phyloP scores from a whole-genome alignment of 2,888 invertebrate genomes.

The Harpalus rufipes region DNA sequence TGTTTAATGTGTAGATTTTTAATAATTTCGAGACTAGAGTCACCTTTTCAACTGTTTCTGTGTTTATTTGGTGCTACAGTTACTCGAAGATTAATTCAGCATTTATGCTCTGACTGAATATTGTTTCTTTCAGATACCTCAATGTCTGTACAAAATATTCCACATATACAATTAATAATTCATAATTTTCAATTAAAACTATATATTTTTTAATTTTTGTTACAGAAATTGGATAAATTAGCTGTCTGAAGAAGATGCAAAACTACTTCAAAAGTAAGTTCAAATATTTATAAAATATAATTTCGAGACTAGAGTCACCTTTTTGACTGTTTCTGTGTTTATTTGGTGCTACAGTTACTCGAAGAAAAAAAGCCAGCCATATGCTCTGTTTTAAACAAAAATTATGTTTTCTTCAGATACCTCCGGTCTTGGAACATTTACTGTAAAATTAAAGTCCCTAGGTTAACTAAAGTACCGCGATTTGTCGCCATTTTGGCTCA shows the following conservation, averaged over 20 bases:
- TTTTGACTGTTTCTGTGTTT: slow-evolving; percentile 22
- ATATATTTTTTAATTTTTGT: background rate
- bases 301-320: slow-evolving; percentile 23
- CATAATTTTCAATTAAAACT: background rate
- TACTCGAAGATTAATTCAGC: slow-evolving; percentile 18
- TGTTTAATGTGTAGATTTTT: background rate
- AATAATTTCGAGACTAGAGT: too few relatives aligned
- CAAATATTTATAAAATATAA: background rate
- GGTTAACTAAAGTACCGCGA: too few relatives aligned
- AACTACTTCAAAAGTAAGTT: background rate
- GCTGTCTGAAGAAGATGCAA: background rate
- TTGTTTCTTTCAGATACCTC: slow-evolving; percentile 18
- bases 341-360: slow-evolving; percentile 45
- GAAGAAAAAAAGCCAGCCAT: background rate
- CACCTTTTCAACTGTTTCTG: background rate
- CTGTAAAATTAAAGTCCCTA: too few relatives aligned
- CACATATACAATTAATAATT: background rate
- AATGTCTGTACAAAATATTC: background rate
- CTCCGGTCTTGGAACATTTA: slow-evolving; percentile 26
- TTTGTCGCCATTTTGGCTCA: too few relatives aligned
- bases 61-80: slow-evolving; percentile 26
- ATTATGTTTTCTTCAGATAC: slow-evolving; percentile 23
- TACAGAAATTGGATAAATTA: too few relatives aligned
- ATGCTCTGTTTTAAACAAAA: slow-evolving; percentile 29
- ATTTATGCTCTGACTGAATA: slow-evolving; percentile 12